Evolutionary conservation across 2,113 vertebrate genomes (phyloP).

Genomic region (Ancistrus triradiatus): DNA sequence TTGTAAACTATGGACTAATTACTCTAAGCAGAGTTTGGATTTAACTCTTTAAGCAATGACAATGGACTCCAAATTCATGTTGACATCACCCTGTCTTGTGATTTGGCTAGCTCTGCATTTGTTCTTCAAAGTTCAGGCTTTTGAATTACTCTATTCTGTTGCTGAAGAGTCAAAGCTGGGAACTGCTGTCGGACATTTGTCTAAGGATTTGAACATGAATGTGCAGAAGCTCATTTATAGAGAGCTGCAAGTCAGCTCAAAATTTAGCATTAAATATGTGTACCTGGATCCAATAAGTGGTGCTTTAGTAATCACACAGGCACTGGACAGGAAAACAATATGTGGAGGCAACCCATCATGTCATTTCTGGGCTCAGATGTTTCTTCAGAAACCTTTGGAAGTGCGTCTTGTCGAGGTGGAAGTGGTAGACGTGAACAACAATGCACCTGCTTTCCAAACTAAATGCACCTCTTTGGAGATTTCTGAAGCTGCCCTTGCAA

Average conservation of each 20-base stretch:
- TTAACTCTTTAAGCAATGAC: too few species aligned
- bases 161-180: constrained; percentile 50
- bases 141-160: constrained; percentile 51
- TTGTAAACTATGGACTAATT: too few species aligned
- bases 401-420: constrained; percentile 60
- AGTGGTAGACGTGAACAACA: constrained; percentile 67
- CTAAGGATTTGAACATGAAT: constrained; percentile 49
- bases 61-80: constrained; percentile 16
- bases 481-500: constrained; percentile 43
- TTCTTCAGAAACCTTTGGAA: constrained; percentile 48
- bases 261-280: constrained; percentile 49
- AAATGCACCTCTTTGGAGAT: constrained; percentile 49
- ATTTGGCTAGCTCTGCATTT: constrained; percentile 25
- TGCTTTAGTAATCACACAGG: constrained; percentile 48
- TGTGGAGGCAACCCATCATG: constrained; percentile 39
- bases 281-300: constrained; percentile 42
- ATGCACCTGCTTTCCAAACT: constrained; percentile 53
- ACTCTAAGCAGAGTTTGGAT: too few species aligned
- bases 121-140: constrained; percentile 1
- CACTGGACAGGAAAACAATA: constrained; percentile 50
- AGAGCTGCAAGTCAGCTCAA: constrained; percentile 48
- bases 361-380: constrained; percentile 40
- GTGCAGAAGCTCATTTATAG: constrained; percentile 26
- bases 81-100: neutral
- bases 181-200: constrained; percentile 48